These are phyloP conservation scores for Polyploca ridens DNA, from an alignment of 2,888 invertebrate genomes.

Conservation along the genomic window DNA sequence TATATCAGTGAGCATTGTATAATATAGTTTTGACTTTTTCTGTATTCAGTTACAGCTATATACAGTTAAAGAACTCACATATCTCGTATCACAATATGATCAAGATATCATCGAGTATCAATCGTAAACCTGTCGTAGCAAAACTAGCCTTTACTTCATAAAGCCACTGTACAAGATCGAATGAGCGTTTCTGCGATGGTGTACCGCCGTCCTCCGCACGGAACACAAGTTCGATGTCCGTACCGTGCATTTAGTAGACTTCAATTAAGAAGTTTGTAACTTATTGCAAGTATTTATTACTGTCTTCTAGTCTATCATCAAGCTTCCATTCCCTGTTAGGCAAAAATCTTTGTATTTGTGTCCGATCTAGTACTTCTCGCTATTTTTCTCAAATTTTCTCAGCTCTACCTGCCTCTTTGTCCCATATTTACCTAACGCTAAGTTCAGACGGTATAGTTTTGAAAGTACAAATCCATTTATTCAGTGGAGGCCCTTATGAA, in stretches of 20 bases:
- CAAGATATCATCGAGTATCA: slow-evolving; percentile 12
- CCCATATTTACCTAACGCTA: no score
- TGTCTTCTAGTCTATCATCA: background rate
- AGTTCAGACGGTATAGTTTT: no score
- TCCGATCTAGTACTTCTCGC: no score
- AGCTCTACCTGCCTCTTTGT: no score
- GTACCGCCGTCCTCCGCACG: background rate
- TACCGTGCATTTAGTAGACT: background rate
- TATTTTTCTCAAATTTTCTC: no score
- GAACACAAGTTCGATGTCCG: slow-evolving; percentile 1
- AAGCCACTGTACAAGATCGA: slow-evolving; percentile 12
- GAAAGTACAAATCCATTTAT: no score
- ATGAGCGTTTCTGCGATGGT: background rate
- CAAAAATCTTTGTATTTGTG: no score
- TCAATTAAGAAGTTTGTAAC: background rate
- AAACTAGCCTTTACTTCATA: slow-evolving; percentile 26
- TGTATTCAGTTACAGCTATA: no score
- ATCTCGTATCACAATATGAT: background rate
- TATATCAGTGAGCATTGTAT: no score
- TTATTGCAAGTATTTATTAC: background rate
- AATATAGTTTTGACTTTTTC: no score
- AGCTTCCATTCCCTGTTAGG: no score
- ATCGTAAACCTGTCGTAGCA: slow-evolving; percentile 26
- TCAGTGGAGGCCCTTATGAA: no score
- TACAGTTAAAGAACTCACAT: background rate